A percentile compares a stretch with the other conserved stretches of the same genome.
Evolutionary conservation across 2,797 vertebrate species (phyloP).

Genomic region (Emys orbicularis): DNA sequence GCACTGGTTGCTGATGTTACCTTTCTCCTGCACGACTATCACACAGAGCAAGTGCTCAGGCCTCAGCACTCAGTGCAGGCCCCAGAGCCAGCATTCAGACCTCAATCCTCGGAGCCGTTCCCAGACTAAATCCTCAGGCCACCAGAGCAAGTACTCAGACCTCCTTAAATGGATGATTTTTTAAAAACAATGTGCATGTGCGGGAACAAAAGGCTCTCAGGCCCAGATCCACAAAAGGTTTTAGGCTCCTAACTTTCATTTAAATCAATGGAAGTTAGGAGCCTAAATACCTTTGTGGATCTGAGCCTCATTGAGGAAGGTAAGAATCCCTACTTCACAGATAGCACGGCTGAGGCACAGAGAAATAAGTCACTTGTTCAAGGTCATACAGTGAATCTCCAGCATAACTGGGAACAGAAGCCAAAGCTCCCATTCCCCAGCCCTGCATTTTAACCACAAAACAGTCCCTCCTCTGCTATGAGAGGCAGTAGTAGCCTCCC

Average conservation of each 20-base stretch:
- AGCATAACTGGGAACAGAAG: slow-evolving; percentile 14
- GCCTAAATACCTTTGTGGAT: background rate
- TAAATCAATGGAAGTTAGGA: background rate
- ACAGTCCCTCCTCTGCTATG: slow-evolving; percentile 56
- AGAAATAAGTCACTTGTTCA: background rate
- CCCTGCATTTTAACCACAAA: background rate
- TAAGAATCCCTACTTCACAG: background rate
- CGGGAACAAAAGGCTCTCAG: background rate
- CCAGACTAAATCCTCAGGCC: too few relatives aligned
- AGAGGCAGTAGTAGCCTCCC: background rate
- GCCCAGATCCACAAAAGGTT: background rate
- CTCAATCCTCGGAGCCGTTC: too few relatives aligned
- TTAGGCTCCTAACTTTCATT: background rate
- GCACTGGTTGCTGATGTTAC: background rate
- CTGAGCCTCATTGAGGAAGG: background rate
- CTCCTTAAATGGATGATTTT: background rate
- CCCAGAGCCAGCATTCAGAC: background rate
- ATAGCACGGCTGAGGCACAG: fast-evolving
- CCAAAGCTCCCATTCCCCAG: background rate
- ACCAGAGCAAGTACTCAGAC: too few relatives aligned
- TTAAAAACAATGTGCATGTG: fast-evolving
- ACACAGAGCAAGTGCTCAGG: background rate
- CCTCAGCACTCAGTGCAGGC: too few relatives aligned
- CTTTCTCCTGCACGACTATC: background rate
- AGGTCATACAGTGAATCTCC: background rate